Conservation (phyloP, 2,888 invertebrate genomes). For the Aleiodes alternator region DNA sequence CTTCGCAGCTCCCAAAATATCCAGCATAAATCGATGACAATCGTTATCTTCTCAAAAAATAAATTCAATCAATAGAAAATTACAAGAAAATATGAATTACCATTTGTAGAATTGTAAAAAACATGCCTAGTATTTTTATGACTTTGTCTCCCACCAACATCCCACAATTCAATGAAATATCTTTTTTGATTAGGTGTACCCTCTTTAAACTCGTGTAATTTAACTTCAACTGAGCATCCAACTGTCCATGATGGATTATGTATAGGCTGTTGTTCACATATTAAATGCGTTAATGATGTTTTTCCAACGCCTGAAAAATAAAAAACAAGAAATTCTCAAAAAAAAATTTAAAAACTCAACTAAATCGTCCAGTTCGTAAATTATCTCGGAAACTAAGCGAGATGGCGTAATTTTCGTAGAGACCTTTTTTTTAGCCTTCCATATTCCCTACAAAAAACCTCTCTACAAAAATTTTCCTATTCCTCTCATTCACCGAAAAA, state of each 20-base stretch:
- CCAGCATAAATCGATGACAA: too few relatives aligned
- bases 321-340: background rate
- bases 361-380: background rate
- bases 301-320: slow-evolving; percentile 91
- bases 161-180: slow-evolving; percentile 97
- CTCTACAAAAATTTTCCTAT: too few relatives aligned
- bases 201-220: slow-evolving; percentile 95
- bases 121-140: slow-evolving; percentile 95
- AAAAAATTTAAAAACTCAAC: background rate
- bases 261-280: slow-evolving; percentile 91
- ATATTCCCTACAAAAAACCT: too few relatives aligned
- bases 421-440: too few relatives aligned
- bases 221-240: slow-evolving; percentile 96
- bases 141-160: slow-evolving; percentile 95
- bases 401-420: too few relatives aligned
- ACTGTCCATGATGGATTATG: slow-evolving; percentile 95
- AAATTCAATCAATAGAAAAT: too few relatives aligned
- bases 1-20: too few relatives aligned
- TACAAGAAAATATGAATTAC: slow-evolving; percentile 73
- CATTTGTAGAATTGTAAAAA: slow-evolving; percentile 96
- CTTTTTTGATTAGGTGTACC: slow-evolving; percentile 93
- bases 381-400: background rate
- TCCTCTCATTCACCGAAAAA: too few relatives aligned
- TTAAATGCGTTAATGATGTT: slow-evolving; percentile 93
- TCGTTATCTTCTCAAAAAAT: too few relatives aligned